These are phyloP conservation scores for Labeo catla DNA, from an alignment of 2,113 vertebrate genomes.

Conservation along the genomic window DNA sequence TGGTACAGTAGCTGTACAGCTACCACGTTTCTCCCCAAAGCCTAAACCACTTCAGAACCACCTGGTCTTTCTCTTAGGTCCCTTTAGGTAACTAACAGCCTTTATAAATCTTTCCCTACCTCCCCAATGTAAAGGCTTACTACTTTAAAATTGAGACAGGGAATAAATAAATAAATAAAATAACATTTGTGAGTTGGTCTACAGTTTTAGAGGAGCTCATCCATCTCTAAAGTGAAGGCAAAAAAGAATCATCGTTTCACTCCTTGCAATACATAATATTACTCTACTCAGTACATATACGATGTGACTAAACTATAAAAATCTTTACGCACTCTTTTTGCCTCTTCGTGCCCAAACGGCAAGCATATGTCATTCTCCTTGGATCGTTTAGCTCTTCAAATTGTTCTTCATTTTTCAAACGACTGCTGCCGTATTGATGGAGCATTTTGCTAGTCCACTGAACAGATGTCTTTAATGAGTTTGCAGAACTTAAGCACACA, in stretches of 20 bases:
- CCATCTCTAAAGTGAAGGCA: background rate
- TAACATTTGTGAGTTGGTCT: background rate
- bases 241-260: background rate
- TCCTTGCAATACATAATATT: background rate
- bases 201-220: constrained; percentile 1
- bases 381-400: constrained; percentile 7
- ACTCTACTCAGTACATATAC: background rate
- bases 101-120: background rate
- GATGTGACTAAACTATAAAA: background rate
- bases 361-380: constrained; percentile 2
- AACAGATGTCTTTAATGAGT: constrained; percentile 57
- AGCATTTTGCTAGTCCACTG: constrained; percentile 49
- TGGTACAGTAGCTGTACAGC: background rate
- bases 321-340: background rate
- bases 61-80: background rate
- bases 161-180: background rate
- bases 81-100: background rate
- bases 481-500: constrained; percentile 18
- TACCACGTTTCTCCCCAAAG: constrained; percentile 3
- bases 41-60: background rate
- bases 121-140: background rate
- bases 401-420: constrained; percentile 46
- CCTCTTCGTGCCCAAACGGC: constrained; percentile 1
- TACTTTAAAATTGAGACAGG: background rate
- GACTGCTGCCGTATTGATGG: constrained; percentile 48